Evolutionary conservation across 2,113 vertebrate species (phyloP), one percentile per base, ranked within the genome.

Genomic region (Gnathonemus echidnorhynchus): DNA sequence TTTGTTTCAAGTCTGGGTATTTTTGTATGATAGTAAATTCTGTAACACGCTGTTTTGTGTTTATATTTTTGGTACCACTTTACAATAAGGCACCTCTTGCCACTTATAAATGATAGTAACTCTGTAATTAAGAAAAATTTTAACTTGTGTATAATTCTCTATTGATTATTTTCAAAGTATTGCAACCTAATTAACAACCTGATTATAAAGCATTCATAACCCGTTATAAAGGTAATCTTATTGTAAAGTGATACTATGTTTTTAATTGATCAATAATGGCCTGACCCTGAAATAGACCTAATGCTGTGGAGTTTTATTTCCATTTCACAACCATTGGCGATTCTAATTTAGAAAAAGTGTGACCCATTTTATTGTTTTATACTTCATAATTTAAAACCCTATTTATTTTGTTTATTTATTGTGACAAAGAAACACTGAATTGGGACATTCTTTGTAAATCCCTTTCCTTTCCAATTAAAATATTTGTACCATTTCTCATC

Each of bases 361-460:
- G 92, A 88, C 91, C 90, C 93, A 48, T 92, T 94, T 95, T 96
- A 94, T 93, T 95, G 94, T 90, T 94, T 94, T 96, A 96, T 39
- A 39, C 13, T 87, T 87, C 17, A 7, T 87, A 53, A 87, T 96
- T 96, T 96, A 96, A 96, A 95, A 95, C 94, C 93, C 77, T 96
- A 96, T 96, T 96, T 96, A 96, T 96, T 96, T 96, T 95, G 92
- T 94, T 94, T 96, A 96, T 96, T 96, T 96, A 96, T 96, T 93
- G 93, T 93, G 88, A 91, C 93, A 94, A 92, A 58, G 53, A 87
- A 93, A 95, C 93, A 93, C 93, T 95, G 94, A 96, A 92, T 92
- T 95, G 93, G 94, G 93, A 95, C 95, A 80, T 92, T 95, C 90
- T 89, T 92, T 90, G 91, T 94, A 94, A 94, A 92, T 95, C 95